A percentile compares a stretch with the other conserved stretches of the same genome.
Conservation (phyloP, 2,113 vertebrate species). For the Etia nguti region DNA sequence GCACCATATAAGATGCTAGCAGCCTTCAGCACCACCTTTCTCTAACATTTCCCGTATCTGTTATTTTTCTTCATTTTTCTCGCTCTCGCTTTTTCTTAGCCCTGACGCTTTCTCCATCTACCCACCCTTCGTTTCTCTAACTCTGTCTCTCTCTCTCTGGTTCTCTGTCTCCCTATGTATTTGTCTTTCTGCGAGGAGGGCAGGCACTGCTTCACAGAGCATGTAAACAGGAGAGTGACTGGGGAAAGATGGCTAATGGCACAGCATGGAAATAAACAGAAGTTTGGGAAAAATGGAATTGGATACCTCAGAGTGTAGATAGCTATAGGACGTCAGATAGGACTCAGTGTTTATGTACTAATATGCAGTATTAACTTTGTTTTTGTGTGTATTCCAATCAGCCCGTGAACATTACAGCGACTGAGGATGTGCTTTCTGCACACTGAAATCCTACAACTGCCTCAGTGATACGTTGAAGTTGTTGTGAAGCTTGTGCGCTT, state of each 20-base stretch:
- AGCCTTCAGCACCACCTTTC: neutral
- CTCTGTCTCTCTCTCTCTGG: neutral
- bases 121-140: neutral
- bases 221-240: conserved; percentile 65
- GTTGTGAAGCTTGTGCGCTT: conserved; percentile 33
- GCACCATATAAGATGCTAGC: neutral
- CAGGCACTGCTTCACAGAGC: conserved; percentile 48
- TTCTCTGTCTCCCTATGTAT: neutral
- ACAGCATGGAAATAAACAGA: conserved; percentile 35
- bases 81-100: neutral
- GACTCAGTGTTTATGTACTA: neutral
- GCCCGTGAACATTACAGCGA: neutral
- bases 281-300: conserved; percentile 43
- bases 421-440: neutral
- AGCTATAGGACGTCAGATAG: neutral
- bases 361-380: neutral
- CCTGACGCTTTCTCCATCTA: neutral
- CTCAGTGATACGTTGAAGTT: conserved; percentile 75
- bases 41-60: neutral
- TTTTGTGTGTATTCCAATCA: neutral
- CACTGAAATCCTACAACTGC: neutral
- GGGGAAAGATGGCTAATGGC: conserved; percentile 55
- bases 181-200: neutral
- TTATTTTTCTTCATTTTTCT: neutral
- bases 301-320: conserved; percentile 24